These are phyloP conservation scores for Dunckerocampus dactyliophorus DNA, from an alignment of 2,113 vertebrate genomes.

Conservation along the genomic window DNA sequence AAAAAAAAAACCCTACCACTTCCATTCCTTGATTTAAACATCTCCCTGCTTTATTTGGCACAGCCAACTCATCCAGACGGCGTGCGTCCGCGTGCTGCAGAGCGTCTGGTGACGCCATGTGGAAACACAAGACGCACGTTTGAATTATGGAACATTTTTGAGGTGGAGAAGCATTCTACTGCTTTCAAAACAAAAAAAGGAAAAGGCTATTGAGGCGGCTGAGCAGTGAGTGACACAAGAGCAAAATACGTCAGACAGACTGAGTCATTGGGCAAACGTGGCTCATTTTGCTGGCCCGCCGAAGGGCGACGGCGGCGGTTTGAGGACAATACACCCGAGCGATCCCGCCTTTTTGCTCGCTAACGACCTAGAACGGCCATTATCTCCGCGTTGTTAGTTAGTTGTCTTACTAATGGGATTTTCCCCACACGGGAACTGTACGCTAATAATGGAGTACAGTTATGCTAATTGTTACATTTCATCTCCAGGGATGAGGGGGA, in stretches of 20 bases:
- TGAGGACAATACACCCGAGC: constrained; percentile 40
- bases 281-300: constrained; percentile 6
- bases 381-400: constrained; percentile 40
- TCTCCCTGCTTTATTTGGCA: constrained; percentile 1
- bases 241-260: constrained; percentile 36
- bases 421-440: constrained; percentile 27
- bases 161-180: constrained; percentile 26
- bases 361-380: constrained; percentile 58
- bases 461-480: constrained; percentile 32
- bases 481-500: constrained; percentile 11
- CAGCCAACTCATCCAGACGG: constrained; percentile 1
- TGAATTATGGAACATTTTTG: constrained; percentile 18
- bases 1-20: background rate
- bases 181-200: constrained; percentile 11
- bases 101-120: constrained; percentile 7
- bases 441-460: constrained; percentile 30
- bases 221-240: constrained; percentile 22
- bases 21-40: constrained; percentile 4
- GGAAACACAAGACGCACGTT: constrained; percentile 16
- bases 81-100: constrained; percentile 9
- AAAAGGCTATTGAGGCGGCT: constrained; percentile 7
- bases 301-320: constrained; percentile 28
- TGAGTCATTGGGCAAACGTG: constrained; percentile 51
- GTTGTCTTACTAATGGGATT: constrained; percentile 47
- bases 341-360: constrained; percentile 25